Evolutionary conservation across 2,113 vertebrate species (phyloP).

Genomic region (Phocoena sinus): DNA sequence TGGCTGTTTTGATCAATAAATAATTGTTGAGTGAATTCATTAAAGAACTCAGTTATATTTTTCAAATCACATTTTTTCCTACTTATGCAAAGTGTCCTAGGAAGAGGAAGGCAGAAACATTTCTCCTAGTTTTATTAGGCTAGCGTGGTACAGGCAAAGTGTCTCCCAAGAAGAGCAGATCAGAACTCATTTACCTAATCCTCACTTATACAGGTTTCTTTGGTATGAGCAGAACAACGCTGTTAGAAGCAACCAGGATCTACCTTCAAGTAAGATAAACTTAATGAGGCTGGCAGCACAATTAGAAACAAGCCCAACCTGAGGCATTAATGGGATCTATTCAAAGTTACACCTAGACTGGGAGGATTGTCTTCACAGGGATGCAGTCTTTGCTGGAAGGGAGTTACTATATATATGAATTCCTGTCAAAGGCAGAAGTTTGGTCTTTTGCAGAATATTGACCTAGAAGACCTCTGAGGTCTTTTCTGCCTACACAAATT

Average conservation of each 20-base stretch:
- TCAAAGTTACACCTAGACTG: not conserved
- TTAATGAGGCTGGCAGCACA: not conserved
- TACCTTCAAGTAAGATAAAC: not conserved
- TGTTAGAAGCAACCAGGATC: not conserved
- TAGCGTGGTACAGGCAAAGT: not conserved
- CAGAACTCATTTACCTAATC: not conserved
- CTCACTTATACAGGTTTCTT: slow-evolving; percentile 2
- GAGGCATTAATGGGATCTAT: slow-evolving; percentile 23
- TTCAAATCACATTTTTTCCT: not conserved
- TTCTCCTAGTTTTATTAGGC: not conserved
- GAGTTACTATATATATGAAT: not conserved
- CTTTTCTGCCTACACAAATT: slow-evolving; percentile 36
- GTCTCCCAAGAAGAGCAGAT: not conserved
- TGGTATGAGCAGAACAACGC: not conserved
- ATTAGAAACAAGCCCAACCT: slow-evolving; percentile 20
- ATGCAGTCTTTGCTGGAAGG: not conserved
- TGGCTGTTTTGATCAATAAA: not conserved
- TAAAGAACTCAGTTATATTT: not conserved
- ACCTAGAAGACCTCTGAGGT: not conserved
- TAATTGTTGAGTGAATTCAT: not conserved
- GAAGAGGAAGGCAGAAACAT: not conserved
- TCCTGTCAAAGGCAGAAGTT: not conserved
- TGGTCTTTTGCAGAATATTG: not conserved
- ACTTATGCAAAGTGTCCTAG: not conserved
- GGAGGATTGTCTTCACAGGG: not conserved